Base-by-base conservation (phyloP, 2,113 vertebrate genomes). In the Myotis davidii region DNA sequence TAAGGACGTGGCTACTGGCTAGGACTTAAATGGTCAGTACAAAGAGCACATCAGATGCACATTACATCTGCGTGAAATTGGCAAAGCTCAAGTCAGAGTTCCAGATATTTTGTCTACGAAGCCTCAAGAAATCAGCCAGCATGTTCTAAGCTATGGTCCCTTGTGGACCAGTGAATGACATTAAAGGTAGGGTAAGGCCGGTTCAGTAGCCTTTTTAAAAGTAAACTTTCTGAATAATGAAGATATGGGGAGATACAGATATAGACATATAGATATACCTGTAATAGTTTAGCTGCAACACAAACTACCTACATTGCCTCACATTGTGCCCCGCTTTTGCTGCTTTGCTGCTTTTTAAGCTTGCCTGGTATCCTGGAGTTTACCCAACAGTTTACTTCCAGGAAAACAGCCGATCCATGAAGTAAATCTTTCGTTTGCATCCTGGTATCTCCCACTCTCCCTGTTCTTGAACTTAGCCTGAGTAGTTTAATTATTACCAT, bases 1-100 rank as follows among this genome's bases (percentile, higher is more conserved):
- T 98, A 89, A 97, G 83, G 59, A 92, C 85, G 6, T 69, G 76
- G 94, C 76, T 97, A 56, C 59, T 92, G 50, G 50, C 34, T 95
- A 90, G 11, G 59, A 32, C 56, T 61, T 92, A 94, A 94, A 56
- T 83, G 17, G 16, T 89, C 37, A n/a, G 10, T 27, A 86, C 59
- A 52, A 90, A 84, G 18, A 82, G 18, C 29, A 42, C 45, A n/a
- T 67, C 12, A 34, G 56, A 17, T 4, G 8, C 20, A 25, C 64
- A 4, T 29, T 64, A 23, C 14, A 1, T 61, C 27, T 72, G 6
- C 29, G 6, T 61, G 42, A 86, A 45, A 48, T 59, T 34, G 25
- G 16, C 39, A 86, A 87, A 91, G 11, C 3, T 76, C 42, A 73
- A n/a, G 72, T 67, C 65, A 67, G 32, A 50, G 13, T 76, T 69